Evolutionary conservation across 2,797 vertebrate genomes (phyloP).

Genomic region (Petrocephalus sullivani): DNA sequence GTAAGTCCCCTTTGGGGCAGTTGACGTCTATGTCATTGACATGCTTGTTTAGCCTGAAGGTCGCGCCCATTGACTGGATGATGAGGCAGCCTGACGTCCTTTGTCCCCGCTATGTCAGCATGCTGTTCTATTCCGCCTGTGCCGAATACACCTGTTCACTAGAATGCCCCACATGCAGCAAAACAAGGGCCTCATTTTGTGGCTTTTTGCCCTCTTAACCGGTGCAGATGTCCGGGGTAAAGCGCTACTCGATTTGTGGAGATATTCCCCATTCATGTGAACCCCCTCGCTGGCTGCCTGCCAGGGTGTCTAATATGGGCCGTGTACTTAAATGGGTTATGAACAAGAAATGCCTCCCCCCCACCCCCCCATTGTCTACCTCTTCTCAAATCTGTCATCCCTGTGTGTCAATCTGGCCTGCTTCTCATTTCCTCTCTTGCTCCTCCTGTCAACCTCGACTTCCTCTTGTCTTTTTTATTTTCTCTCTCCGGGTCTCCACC

Average conservation of each 20-base stretch:
- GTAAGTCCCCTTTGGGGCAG: neutral
- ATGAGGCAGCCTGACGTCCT: neutral
- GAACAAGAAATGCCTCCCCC: constrained; percentile 19
- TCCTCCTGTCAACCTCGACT: constrained; percentile 42
- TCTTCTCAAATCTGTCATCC: constrained; percentile 33
- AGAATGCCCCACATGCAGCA: constrained; percentile 35
- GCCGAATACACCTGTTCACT: constrained; percentile 7
- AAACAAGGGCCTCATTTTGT: constrained; percentile 3
- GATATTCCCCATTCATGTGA: constrained; percentile 8
- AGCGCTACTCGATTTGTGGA: constrained; percentile 22
- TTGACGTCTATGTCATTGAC: neutral
- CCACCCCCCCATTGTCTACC: neutral
- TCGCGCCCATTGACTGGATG: neutral
- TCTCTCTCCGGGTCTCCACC: constrained; percentile 39
- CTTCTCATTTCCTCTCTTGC: constrained; percentile 36
- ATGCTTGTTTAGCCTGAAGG: constrained; percentile 2
- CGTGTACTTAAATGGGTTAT: constrained; percentile 34
- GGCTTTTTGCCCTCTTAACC: constrained; percentile 9
- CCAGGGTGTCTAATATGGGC: constrained; percentile 36
- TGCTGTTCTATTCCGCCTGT: neutral
- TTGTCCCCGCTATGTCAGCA: neutral
- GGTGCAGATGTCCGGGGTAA: constrained; percentile 28
- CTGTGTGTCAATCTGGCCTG: constrained; percentile 43
- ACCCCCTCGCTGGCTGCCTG: constrained; percentile 15
- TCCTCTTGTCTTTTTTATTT: constrained; percentile 42